A percentile compares a stretch with the other conserved stretches of the same genome.
These are phyloP conservation scores for Dromiciops gliroides DNA, from an alignment of 2,113 vertebrate species.

Conservation along the genomic window DNA sequence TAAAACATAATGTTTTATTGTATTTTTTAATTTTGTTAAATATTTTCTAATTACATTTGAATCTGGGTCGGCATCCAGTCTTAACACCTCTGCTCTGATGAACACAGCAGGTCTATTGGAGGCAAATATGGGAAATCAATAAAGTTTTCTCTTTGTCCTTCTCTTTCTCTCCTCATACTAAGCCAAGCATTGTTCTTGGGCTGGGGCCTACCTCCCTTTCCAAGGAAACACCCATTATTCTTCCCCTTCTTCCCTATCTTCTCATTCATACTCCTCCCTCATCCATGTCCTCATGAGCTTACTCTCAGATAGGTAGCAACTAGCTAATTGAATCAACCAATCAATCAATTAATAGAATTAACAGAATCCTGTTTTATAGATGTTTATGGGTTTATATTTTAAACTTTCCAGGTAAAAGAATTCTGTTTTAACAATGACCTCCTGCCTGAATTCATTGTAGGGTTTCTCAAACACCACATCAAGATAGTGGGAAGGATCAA, in stretches of 20 bases:
- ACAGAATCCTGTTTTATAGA: neutral
- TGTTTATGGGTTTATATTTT: no score
- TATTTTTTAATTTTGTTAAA: neutral
- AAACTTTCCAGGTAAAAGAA: neutral
- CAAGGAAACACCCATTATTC: neutral
- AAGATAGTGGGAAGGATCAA: neutral
- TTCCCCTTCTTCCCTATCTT: neutral
- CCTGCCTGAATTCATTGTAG: neutral
- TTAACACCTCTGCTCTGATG: neutral
- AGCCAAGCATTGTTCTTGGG: neutral
- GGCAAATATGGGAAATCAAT: neutral
- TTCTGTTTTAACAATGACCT: neutral
- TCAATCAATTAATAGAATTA: neutral
- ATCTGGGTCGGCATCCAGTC: neutral
- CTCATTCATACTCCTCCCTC: accelerated
- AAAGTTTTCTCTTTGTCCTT: no score
- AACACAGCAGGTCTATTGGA: neutral
- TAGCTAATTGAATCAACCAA: neutral
- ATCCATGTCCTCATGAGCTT: no score
- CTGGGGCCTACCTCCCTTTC: neutral
- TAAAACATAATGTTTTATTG: neutral
- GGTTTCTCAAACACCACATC: neutral
- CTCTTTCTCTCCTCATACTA: neutral
- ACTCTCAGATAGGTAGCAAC: neutral
- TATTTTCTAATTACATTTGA: neutral